Conservation (phyloP, 2,797 vertebrate species). For the Sebastes steindachneri region DNA sequence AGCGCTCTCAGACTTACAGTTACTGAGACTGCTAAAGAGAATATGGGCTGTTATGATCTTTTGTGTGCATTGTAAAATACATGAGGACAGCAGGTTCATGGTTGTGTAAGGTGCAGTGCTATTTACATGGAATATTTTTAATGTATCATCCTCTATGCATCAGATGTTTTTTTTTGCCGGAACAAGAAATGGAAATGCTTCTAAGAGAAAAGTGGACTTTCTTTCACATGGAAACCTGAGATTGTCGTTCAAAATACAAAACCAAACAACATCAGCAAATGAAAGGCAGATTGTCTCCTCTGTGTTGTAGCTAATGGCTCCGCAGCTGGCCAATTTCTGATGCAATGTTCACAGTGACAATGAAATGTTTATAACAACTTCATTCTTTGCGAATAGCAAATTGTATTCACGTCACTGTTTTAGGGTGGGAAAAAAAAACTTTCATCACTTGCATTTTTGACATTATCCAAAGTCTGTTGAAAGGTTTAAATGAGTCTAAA, state of each 20-base stretch:
- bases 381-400: neutral
- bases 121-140: neutral
- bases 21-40: neutral
- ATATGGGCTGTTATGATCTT: neutral
- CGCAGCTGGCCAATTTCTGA: neutral
- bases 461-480: neutral
- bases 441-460: neutral
- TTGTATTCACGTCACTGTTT: neutral
- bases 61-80: neutral
- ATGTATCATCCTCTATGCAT: neutral
- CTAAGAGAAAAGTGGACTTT: neutral
- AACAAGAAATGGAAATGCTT: neutral
- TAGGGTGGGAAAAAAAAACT: no score
- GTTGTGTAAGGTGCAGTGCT: neutral
- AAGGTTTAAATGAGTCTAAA: neutral
- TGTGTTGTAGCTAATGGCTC: neutral
- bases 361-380: slow-evolving; percentile 6
- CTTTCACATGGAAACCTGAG: neutral
- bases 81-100: neutral
- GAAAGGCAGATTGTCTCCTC: neutral
- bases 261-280: neutral
- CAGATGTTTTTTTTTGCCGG: neutral
- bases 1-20: neutral
- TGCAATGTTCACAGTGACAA: neutral
- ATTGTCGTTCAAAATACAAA: slow-evolving; percentile 2